A percentile compares a stretch with the other conserved stretches of the same genome.
These are phyloP conservation scores for Chiridota heheva DNA, from an alignment of 35 echinoderm and acorn worm genomes.

Conservation along the genomic window DNA sequence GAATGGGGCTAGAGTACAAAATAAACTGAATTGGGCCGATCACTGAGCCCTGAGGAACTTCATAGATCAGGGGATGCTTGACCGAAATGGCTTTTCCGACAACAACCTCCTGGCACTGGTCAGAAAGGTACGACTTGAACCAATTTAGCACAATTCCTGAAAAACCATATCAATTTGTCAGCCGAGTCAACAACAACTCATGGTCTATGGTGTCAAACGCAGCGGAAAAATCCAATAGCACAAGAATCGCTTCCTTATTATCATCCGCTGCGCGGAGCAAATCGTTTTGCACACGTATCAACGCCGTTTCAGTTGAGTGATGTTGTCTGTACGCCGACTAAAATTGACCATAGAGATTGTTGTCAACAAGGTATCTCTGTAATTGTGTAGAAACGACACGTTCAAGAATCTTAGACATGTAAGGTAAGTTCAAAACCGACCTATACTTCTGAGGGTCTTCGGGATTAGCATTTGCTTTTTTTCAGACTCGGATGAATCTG, in stretches of 20 bases:
- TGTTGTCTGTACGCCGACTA: slow-evolving; percentile 23
- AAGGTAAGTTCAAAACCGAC: slow-evolving; percentile 15
- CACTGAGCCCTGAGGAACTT: slow-evolving; percentile 76
- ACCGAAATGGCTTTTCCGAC: slow-evolving; percentile 4
- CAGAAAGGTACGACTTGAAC: slow-evolving; percentile 52
- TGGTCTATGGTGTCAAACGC: slow-evolving; percentile 74
- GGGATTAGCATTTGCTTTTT: too few species aligned
- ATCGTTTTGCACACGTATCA: slow-evolving; percentile 41
- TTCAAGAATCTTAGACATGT: slow-evolving; percentile 4
- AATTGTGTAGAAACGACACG: slow-evolving; percentile 11
- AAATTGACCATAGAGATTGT: background rate
- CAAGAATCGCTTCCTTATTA: slow-evolving; percentile 32
- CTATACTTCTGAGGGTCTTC: too few species aligned
- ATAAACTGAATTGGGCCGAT: slow-evolving; percentile 52
- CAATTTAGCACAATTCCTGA: slow-evolving; percentile 42
- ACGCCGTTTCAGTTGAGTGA: slow-evolving; percentile 52
- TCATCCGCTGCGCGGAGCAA: slow-evolving; percentile 36
- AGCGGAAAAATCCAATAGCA: slow-evolving; percentile 51
- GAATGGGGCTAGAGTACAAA: slow-evolving; percentile 60
- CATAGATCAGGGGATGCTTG: slow-evolving; percentile 8
- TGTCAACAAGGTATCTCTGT: background rate
- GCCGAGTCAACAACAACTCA: slow-evolving; percentile 31
- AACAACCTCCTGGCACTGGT: slow-evolving; percentile 30
- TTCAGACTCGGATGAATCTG: too few species aligned
- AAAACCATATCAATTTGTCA: slow-evolving; percentile 49